Evolutionary conservation across 2,797 vertebrate genomes (phyloP).

Genomic region (Pagetopsis macropterus): DNA sequence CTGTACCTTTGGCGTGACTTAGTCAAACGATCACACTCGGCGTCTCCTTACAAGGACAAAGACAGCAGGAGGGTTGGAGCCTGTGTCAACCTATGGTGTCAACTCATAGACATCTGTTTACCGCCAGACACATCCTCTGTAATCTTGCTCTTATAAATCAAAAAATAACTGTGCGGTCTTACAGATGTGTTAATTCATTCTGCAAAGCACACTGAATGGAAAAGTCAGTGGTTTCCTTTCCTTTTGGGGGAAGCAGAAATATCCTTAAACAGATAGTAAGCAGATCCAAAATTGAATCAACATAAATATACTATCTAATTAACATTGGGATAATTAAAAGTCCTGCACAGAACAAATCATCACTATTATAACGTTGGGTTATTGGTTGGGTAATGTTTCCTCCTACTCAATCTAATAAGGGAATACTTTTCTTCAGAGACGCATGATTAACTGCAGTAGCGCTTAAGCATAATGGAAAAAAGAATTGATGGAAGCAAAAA

Average conservation of each 20-base stretch:
- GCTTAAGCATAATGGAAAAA: neutral
- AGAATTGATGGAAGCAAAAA: neutral
- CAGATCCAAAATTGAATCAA: neutral
- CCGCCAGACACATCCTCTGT: constrained; percentile 18
- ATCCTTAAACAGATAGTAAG: neutral
- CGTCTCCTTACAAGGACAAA: constrained; percentile 86
- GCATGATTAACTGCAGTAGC: neutral
- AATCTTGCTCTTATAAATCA: constrained; percentile 28
- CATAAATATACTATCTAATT: neutral
- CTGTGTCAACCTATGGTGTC: constrained; percentile 58
- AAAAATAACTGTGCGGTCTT: constrained; percentile 9
- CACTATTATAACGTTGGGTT: neutral
- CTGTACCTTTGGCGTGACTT: constrained; percentile 63
- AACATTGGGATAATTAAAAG: constrained; percentile 5
- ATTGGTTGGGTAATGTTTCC: neutral
- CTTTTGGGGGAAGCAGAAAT: neutral
- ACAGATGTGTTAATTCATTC: constrained; percentile 11
- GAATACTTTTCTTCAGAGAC: neutral
- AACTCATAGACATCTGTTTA: constrained; percentile 62
- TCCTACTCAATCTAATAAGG: neutral
- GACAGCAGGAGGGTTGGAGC: constrained; percentile 58
- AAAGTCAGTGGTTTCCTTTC: constrained; percentile 13
- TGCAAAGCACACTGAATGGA: neutral
- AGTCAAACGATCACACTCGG: constrained; percentile 63
- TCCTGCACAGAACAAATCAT: neutral